phyloP scores from a whole-genome alignment of 2,113 vertebrate genomes.

The Stegastes partitus region DNA sequence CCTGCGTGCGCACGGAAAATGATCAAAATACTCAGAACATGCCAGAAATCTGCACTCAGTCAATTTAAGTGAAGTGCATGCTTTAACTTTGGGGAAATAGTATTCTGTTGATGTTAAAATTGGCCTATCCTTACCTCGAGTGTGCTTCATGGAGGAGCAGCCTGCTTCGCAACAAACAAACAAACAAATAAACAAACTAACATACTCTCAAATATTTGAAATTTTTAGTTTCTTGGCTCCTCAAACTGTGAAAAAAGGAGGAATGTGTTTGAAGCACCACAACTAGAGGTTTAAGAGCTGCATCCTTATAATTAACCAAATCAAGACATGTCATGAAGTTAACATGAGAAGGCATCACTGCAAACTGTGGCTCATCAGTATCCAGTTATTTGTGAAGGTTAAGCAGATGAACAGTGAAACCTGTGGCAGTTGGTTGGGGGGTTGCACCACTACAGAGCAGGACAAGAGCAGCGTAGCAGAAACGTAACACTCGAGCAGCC shows the following conservation, averaged over 20 bases:
- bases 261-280: too few relatives aligned
- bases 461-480: background rate
- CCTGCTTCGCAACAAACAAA: slow-evolving; percentile 81
- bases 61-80: slow-evolving; percentile 79
- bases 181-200: slow-evolving; percentile 52
- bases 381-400: background rate
- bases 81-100: slow-evolving; percentile 84
- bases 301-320: too few relatives aligned
- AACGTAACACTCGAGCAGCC: slow-evolving; percentile 11
- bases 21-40: slow-evolving; percentile 69
- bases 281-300: too few relatives aligned
- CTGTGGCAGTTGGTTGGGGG: background rate
- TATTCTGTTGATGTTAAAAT: slow-evolving; percentile 82
- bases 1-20: slow-evolving; percentile 63
- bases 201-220: slow-evolving; percentile 84
- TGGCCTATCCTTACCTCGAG: slow-evolving; percentile 87
- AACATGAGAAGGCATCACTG: background rate
- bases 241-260: too few relatives aligned
- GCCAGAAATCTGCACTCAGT: slow-evolving; percentile 71
- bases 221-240: slow-evolving; percentile 82
- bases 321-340: background rate
- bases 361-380: too few relatives aligned
- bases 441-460: background rate
- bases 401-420: too few relatives aligned
- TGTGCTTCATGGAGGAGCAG: slow-evolving; percentile 86